Evolutionary conservation across 2,888 invertebrate species (phyloP), one percentile per base, ranked within the genome.

Genomic region (Anoplius nigerrimus): DNA sequence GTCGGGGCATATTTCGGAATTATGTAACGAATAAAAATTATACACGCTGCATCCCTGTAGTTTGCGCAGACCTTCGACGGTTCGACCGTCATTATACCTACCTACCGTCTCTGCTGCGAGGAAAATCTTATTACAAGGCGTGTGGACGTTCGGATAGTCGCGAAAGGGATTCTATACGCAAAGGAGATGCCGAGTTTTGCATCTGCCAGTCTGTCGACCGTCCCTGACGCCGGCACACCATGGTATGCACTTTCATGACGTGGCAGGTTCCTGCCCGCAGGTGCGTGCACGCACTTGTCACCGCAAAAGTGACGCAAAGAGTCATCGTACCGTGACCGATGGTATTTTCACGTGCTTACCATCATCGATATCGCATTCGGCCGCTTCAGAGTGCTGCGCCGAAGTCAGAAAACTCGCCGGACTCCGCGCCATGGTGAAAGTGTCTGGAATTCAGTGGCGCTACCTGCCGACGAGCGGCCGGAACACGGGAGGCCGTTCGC

Each of bases 391-490:
- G 5, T 45, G 21, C 27, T 21, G 6, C 13, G 20, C 8, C 27
- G 16, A 16, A 24, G 42, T 24, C 20, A 42, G 16, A 46, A 11
- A n/a, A 51, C 8, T 18, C 11, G 16, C 56, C 1, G 6, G 42
- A 15, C 22, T 3, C 24, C 16, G n/a, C 21, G 20, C 13, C 24
- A 20, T 15, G 46, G 27, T 42, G 45, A 56, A 61, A 55, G 53
- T 51, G n/a, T 46, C 24, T 15, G 21, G 62, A 65, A 60, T 53
- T 63, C n/a, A 18, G 67, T 71, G 53, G 70, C 73, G 70, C 73
- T 46, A 67, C 55, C 72, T 73, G 16, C 11, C 48, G 71, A 43
- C n/a, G 27, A 6, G 8, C 16, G 18, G 16, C 6, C 4, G 45
- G 16, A 73, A 53, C 16, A 48, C 11, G 52, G 20, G 55, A 21